A percentile compares a stretch with the other conserved stretches of the same genome.
These are phyloP conservation scores for Sycophila sp. DNA, from an alignment of 1,140 invertebrate genomes.

Conservation along the genomic window DNA sequence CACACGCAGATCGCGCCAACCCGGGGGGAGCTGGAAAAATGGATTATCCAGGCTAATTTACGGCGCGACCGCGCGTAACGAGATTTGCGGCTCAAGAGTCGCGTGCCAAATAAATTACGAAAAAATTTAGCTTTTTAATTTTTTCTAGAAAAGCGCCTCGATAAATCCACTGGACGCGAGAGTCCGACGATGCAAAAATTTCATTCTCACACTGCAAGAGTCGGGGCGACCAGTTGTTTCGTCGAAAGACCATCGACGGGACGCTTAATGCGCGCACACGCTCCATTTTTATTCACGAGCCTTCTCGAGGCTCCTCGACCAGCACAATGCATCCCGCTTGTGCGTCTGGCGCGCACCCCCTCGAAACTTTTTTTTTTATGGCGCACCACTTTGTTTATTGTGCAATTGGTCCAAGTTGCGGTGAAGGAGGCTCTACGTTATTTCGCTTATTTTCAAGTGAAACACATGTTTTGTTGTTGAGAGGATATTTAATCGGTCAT, in stretches of 20 bases:
- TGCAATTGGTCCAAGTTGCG: no score
- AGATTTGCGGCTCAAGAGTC: background rate
- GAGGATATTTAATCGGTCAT: no score
- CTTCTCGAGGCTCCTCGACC: no score
- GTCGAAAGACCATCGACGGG: slow-evolving; percentile 37
- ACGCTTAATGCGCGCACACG: slow-evolving; percentile 44
- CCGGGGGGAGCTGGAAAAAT: slow-evolving; percentile 9
- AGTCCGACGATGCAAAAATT: background rate
- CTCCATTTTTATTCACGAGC: slow-evolving; percentile 31
- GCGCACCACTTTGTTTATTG: no score
- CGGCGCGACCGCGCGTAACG: slow-evolving; percentile 2
- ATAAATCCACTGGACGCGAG: background rate
- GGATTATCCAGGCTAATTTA: slow-evolving; percentile 33
- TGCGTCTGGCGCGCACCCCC: background rate
- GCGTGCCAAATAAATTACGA: no score
- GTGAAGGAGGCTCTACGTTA: no score
- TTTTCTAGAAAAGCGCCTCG: no score
- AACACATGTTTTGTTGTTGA: no score
- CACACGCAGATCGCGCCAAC: slow-evolving; percentile 27
- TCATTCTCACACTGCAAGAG: slow-evolving; percentile 35
- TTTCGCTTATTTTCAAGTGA: no score
- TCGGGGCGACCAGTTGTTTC: background rate
- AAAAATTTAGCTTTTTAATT: background rate
- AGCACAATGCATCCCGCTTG: background rate
- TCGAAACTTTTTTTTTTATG: no score